phyloP scores from a whole-genome alignment of 2,888 invertebrate genomes.

The Drosophila barbarae region DNA sequence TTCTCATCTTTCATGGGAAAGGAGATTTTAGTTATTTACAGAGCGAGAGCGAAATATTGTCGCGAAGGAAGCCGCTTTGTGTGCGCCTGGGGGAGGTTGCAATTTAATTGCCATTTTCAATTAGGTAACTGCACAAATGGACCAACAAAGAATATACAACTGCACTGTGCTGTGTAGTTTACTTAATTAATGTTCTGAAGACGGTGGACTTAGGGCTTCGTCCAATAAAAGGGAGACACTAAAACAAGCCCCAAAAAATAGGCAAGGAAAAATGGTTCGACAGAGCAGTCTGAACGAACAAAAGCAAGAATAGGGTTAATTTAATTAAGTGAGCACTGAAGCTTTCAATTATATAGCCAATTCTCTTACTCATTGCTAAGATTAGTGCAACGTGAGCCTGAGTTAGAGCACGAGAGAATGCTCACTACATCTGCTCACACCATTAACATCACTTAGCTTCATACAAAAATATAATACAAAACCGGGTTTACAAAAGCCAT shows the following conservation, averaged over 20 bases:
- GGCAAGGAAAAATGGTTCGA: constrained; percentile 4
- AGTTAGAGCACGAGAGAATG: too few species aligned
- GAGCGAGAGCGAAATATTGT: not conserved
- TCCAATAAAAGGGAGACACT: constrained; percentile 11
- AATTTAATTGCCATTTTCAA: constrained; percentile 67
- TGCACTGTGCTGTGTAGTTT: constrained; percentile 27
- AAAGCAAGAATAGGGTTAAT: too few species aligned
- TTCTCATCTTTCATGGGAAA: too few species aligned
- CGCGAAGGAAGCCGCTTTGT: constrained; percentile 14
- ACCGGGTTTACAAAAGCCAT: too few species aligned
- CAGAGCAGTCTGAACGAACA: too few species aligned
- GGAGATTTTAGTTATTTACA: not conserved
- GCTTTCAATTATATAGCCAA: too few species aligned
- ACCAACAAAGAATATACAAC: constrained; percentile 16
- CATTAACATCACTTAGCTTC: too few species aligned
- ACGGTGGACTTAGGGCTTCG: constrained; percentile 3
- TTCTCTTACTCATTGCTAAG: too few species aligned
- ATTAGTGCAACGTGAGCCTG: too few species aligned
- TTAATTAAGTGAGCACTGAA: too few species aligned
- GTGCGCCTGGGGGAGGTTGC: constrained; percentile 16
- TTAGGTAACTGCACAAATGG: constrained; percentile 49
- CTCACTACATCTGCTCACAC: too few species aligned
- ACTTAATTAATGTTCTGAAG: constrained; percentile 36
- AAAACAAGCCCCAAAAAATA: constrained; percentile 18
- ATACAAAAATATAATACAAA: too few species aligned